Evolutionary conservation across 2,113 vertebrate species (phyloP).

Genomic region (Melanocharis versteri): DNA sequence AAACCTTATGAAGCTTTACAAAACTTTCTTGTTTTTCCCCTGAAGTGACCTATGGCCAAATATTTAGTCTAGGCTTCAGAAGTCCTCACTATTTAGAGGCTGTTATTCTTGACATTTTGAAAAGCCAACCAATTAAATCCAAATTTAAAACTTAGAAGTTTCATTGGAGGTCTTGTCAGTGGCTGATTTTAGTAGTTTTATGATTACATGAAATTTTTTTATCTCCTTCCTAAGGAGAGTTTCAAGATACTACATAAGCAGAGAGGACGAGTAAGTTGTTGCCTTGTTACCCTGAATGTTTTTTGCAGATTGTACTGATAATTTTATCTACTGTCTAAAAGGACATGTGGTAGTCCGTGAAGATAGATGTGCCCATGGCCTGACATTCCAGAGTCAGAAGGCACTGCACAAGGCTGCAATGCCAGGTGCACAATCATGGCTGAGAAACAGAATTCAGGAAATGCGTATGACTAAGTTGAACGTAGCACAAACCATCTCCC

Average conservation of each 20-base stretch:
- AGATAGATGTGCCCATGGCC: neutral
- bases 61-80: constrained; percentile 4
- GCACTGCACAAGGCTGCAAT: fast-evolving
- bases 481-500: neutral
- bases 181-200: constrained; percentile 9
- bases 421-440: fast-evolving
- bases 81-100: neutral
- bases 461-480: fast-evolving
- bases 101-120: neutral
- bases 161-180: neutral
- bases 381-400: neutral
- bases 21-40: constrained; percentile 2
- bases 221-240: constrained; percentile 4
- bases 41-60: constrained; percentile 1
- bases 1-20: neutral
- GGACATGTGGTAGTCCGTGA: neutral
- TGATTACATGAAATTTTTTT: constrained; percentile 29
- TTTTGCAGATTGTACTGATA: neutral
- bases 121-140: neutral
- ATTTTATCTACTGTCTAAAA: neutral
- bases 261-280: neutral
- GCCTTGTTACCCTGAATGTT: neutral
- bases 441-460: neutral
- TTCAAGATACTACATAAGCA: neutral
- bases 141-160: neutral